phyloP scores from a whole-genome alignment of 2,797 vertebrate genomes.

The Schizothorax lantsangensis region DNA sequence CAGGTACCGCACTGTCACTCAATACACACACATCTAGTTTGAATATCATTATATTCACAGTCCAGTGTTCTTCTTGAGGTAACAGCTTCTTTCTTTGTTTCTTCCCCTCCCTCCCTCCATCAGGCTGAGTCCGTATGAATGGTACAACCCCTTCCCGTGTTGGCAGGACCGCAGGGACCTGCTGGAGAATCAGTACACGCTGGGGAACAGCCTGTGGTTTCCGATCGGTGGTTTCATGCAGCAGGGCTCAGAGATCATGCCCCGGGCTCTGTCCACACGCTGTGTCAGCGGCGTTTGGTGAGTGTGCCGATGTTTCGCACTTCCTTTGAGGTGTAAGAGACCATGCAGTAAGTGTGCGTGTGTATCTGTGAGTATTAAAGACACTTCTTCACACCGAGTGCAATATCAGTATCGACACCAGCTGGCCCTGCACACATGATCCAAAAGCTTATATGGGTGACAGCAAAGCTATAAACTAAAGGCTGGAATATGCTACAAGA shows the following conservation, averaged over 20 bases:
- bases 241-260: conserved; percentile 95
- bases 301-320: conserved; percentile 3
- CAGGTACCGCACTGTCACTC: conserved; percentile 78
- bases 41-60: conserved; percentile 19
- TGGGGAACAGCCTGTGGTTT: conserved; percentile 97
- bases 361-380: conserved; percentile 1
- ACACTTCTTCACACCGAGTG: neutral
- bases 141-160: conserved; percentile 94
- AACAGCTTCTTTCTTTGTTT: neutral
- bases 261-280: conserved; percentile 91
- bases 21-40: conserved; percentile 11
- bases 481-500: neutral
- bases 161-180: conserved; percentile 86
- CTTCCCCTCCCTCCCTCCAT: neutral
- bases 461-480: neutral
- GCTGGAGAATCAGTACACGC: conserved; percentile 93
- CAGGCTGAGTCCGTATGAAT: conserved; percentile 95
- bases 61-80: conserved; percentile 12
- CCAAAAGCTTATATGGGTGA: neutral
- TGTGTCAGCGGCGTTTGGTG: conserved; percentile 96
- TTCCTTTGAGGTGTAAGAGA: conserved; percentile 3
- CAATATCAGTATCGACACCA: neutral
- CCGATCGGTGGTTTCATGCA: conserved; percentile 97
- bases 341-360: neutral
- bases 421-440: neutral